Percentiles rank a stretch among this genome's conserved stretches.
Evolutionary conservation across 2,888 invertebrate genomes (phyloP).

Genomic region (Polydrusus cervinus): DNA sequence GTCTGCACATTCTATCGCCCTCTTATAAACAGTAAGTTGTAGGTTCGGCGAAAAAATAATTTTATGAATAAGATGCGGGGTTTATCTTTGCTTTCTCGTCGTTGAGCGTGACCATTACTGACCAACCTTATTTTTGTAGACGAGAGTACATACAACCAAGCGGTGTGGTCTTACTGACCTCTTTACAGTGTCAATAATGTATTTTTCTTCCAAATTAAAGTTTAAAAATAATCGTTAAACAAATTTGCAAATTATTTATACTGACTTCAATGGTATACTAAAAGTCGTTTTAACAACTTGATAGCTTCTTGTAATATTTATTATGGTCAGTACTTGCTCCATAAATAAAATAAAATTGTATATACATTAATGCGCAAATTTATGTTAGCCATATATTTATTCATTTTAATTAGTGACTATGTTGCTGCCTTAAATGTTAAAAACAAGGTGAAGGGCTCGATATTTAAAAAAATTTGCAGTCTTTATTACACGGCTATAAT

Average conservation of each 20-base stretch:
- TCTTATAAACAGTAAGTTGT: no score
- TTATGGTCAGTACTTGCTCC: conserved; percentile 18
- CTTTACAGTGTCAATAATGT: neutral
- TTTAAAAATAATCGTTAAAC: conserved; percentile 15
- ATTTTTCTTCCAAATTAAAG: conserved; percentile 10
- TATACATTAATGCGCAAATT: conserved; percentile 24
- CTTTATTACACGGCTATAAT: conserved; percentile 35
- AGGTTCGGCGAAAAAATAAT: no score
- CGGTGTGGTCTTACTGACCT: conserved; percentile 19
- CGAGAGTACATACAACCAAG: no score
- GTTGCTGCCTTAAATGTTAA: conserved; percentile 26
- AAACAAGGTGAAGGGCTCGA: conserved; percentile 38
- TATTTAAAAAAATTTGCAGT: conserved; percentile 6
- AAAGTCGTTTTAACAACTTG: conserved; percentile 26
- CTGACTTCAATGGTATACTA: conserved; percentile 22
- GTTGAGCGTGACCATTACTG: no score
- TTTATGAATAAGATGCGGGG: no score
- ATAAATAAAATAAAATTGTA: conserved; percentile 18
- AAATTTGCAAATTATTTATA: conserved; percentile 19
- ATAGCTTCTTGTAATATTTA: conserved; percentile 26
- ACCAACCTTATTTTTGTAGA: no score
- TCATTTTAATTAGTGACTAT: conserved; percentile 35
- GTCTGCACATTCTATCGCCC: no score
- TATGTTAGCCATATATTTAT: conserved; percentile 16
- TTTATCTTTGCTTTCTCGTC: no score